Base-by-base conservation (phyloP, 2,797 vertebrate genomes). In the Rallus crepitans region DNA sequence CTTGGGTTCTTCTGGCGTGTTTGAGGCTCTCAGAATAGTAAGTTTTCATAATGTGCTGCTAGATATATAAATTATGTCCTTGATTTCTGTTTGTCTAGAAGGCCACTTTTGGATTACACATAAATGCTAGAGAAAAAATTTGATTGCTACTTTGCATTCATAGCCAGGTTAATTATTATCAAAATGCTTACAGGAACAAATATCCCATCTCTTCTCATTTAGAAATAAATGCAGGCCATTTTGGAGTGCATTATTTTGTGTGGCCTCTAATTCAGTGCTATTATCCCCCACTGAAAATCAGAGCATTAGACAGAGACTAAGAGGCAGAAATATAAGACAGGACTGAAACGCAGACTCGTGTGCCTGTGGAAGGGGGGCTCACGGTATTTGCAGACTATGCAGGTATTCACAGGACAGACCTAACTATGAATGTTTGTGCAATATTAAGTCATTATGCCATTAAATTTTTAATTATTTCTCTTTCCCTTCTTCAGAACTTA, bases 321-420 rank as follows among this genome's bases (percentile, higher is more conserved):
- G 19, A 17, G 16, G 27, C 3, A 8, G 5, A 80, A 77, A 30
- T 23, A 4, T 55, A 73, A 59, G 23, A 7, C n/a, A 64, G 39
- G 35, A 56, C 27, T 40, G 48, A 82, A 89, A 50, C 1, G 0
- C 11, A 37, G 30, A 11, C 14, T 15, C 1, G 0, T 0, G 0
- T 4, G 2, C 21, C 4, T 3, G 0, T 31, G 31, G 18, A 59
- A 73, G 81, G 23, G 81, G 23, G 8, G 12, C 30, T 87, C 19
- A 7, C 15, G 1, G 1, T 23, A 15, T 39, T 73, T 65, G 55
- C 47, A 82, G 55, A 19, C 3, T 31, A 7, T 13, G 27, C 14
- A 39, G 5, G 5, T 20, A 23, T 55, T 57, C 55, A 31, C 2
- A 76, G 30, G 12, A 42, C 35, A 66, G 9, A 30, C 2, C 7